These are phyloP conservation scores for Clarias magur DNA, from an alignment of 2,113 vertebrate species.

Conservation along the genomic window DNA sequence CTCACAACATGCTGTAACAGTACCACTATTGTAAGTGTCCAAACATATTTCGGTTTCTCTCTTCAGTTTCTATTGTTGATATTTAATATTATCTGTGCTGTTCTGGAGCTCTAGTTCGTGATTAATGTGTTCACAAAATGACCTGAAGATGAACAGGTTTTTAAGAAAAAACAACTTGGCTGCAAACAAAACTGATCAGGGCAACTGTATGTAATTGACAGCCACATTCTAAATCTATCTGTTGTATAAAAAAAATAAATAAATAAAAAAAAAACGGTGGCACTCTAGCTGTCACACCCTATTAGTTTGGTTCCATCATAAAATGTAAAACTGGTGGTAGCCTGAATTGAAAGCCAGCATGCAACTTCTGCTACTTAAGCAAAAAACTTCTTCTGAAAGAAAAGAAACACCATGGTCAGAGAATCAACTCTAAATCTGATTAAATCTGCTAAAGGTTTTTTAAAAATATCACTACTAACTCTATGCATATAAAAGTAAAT, in stretches of 20 bases:
- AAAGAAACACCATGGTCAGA: neutral
- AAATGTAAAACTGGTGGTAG: slow-evolving; percentile 50
- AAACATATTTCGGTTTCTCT: neutral
- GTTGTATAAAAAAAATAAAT: neutral
- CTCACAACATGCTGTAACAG: neutral
- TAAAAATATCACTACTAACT: neutral
- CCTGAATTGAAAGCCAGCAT: slow-evolving; percentile 46
- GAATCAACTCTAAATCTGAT: slow-evolving; percentile 20
- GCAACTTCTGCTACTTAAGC: slow-evolving; percentile 17
- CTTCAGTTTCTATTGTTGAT: neutral
- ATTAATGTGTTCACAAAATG: neutral
- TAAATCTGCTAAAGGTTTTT: neutral
- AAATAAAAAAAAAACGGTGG: slow-evolving; percentile 31
- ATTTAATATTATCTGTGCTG: neutral
- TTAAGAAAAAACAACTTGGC: slow-evolving; percentile 45
- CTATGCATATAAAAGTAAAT: neutral
- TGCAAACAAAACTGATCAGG: slow-evolving; percentile 49
- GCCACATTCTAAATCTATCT: slow-evolving; percentile 44
- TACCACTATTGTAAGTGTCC: neutral
- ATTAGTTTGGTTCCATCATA: slow-evolving; percentile 50
- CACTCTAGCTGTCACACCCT: slow-evolving; percentile 48
- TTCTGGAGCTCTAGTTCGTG: neutral
- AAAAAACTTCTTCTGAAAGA: slow-evolving; percentile 21
- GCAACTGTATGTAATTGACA: slow-evolving; percentile 44
- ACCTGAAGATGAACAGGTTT: neutral